Base-by-base conservation (phyloP, 1,140 invertebrate genomes). In the Bilobella aurantiaca region DNA sequence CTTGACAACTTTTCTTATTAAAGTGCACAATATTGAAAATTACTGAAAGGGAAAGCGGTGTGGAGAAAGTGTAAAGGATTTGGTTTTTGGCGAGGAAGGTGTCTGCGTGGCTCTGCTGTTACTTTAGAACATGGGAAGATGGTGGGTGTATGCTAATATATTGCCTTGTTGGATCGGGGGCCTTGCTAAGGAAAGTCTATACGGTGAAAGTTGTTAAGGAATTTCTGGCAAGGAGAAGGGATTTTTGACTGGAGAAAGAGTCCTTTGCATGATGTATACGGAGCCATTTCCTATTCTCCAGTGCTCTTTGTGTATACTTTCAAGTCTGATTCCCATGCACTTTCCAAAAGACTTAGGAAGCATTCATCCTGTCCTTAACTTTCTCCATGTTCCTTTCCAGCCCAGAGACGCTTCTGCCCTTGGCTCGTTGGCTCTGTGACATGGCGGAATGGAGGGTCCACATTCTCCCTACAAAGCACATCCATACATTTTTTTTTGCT, bases 181-280 rank as follows among this genome's bases (percentile, higher is more conserved):
- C 23, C 49, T 53, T 53, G 14, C 25, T 16, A 23, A n/a, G n/a
- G n/a, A n/a, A n/a, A n/a, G n/a, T n/a, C n/a, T n/a, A n/a, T n/a
- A n/a, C n/a, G n/a, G n/a, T n/a, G n/a, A n/a, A n/a, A n/a, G n/a
- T n/a, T n/a, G n/a, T n/a, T n/a, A n/a, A n/a, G n/a, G n/a, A n/a
- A n/a, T n/a, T n/a, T n/a, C n/a, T n/a, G 53, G 32, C 32, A 63
- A 61, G 58, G 59, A 56, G 62, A 64, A 68, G 63, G 21, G 67
- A 32, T 66, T 69, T 69, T 65, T 62, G n/a, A n/a, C n/a, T n/a
- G n/a, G n/a, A n/a, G n/a, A n/a, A n/a, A n/a, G n/a, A n/a, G n/a
- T n/a, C n/a, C 60, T 69, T 69, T 69, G 68, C 65, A 69, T 69
- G 68, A 69, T 69, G 68, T 64, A 69, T 64, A 64, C 65, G 59